Evolutionary conservation across 1,140 invertebrate genomes (phyloP).

Genomic region (Argopecten irradians): DNA sequence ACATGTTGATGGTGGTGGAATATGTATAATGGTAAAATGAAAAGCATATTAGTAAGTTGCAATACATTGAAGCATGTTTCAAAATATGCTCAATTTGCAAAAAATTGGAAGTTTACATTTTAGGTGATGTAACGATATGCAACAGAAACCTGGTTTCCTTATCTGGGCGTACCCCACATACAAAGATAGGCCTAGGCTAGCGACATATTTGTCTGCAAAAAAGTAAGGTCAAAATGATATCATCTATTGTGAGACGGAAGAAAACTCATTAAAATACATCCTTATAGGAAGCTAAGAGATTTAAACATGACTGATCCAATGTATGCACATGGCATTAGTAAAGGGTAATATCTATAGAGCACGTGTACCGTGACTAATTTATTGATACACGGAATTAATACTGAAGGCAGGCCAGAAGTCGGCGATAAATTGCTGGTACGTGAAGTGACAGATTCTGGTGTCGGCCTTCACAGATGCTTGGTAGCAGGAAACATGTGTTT

Average conservation of each 20-base stretch:
- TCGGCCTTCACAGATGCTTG: not conserved
- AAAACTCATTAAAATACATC: not conserved
- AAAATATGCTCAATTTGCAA: too few species aligned
- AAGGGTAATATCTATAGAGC: not conserved
- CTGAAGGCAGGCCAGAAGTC: not conserved
- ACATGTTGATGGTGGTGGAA: too few species aligned
- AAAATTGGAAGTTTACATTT: too few species aligned
- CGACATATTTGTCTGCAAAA: not conserved
- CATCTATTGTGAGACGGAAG: not conserved
- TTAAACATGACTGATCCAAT: not conserved
- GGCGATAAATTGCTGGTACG: not conserved
- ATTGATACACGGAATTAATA: not conserved
- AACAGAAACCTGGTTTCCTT: not conserved
- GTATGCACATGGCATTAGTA: not conserved
- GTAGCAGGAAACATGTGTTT: not conserved
- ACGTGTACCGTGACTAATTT: not conserved
- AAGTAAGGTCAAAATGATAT: not conserved
- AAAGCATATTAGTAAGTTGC: too few species aligned
- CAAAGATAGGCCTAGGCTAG: not conserved
- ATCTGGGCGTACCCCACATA: not conserved
- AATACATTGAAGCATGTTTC: too few species aligned
- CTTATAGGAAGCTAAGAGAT: not conserved
- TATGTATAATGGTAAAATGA: too few species aligned
- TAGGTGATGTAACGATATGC: too few species aligned
- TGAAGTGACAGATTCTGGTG: conserved; percentile 8